Base-by-base conservation (phyloP, 1,140 invertebrate genomes). In the Holotrichia oblita region DNA sequence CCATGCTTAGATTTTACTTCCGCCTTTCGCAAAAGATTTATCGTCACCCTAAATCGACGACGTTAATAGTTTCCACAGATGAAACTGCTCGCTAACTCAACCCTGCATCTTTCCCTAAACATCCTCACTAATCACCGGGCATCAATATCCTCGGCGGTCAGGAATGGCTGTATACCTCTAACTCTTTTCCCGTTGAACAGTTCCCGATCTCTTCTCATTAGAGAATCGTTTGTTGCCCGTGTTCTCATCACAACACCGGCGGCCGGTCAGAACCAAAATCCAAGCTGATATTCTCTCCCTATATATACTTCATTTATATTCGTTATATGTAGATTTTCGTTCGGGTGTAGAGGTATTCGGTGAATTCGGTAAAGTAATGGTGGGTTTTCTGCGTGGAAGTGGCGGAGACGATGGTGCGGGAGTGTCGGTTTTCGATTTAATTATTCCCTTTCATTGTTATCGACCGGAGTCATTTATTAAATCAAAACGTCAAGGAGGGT, bases 361-460 rank as follows among this genome's bases (percentile, higher is more conserved):
- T 6, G n/a, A n/a, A n/a, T 17, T 14, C 48, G 48, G 48, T n/a
- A 34, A 55, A 17, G 48, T 14, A 55, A 55, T 7, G 17, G 48
- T 0, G 48, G 48, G 48, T 17, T 55, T 55, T 17, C n/a, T n/a
- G 48, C 48, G n/a, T n/a, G n/a, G n/a, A n/a, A n/a, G 44, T 3
- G 44, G 3, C 12, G 44, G 12, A 48, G 44, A 12, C 6, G 14
- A 44, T 14, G 42, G 42, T 44, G 14, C 12, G 48, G 17, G 27
- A n/a, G 48, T 17, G 48, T 55, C 17, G 48, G 48, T 55, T 55
- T 55, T 55, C 48, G 48, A 55, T 55, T 55, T 55, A 55, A 55
- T 55, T 55, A 55, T 55, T 55, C 48, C 48, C 48, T 55, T 55
- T 55, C 48, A 17, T 55, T 55, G 48, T 55, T 55, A 55, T 55